Evolutionary conservation across 2,888 invertebrate species (phyloP), one percentile per base, ranked within the genome.

Genomic region (Priocnemis perturbator): DNA sequence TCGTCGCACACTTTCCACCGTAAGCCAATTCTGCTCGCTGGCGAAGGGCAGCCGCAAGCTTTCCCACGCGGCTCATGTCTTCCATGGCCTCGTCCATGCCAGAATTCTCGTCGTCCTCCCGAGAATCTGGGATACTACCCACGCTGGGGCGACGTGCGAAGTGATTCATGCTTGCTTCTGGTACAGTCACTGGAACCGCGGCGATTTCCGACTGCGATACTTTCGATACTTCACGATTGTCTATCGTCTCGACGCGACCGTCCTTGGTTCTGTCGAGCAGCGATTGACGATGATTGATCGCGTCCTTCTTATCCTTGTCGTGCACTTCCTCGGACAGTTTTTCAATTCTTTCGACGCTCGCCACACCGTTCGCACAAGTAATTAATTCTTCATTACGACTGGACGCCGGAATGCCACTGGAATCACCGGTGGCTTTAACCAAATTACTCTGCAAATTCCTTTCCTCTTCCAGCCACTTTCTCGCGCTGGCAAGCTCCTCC

Each of bases 401-500:
- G 17, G n/a, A n/a, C n/a, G n/a, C n/a, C n/a, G n/a, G n/a, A n/a
- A n/a, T n/a, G n/a, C n/a, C 19, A 5, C 11, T n/a, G 17, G 50
- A 5, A 1, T 17, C 17, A 1, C 1, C 17, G n/a, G 1, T 5
- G 3, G 50, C 17, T 19, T 50, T 17, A 5, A 14, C 17, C 5
- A 50, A 50, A 11, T 37, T 9, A 14, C 7, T 7, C n/a, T 50
- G 19, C 17, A 19, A 19, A 15, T 47, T 60, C 11, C 44, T 78
- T 56, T 81, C 91, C 81, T 93, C 93, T 87, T 95, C 94, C 77
- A 96, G 92, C 83, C 95, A 92, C 67, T 93, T 92, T 56, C 96
- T 91, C 0, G 96, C 96, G 81, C 94, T 93, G 2, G 94, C 95
- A 26, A 96, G 89, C 83, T 96, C 96, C 85, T 95, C 95, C 55